Percentiles rank a stretch among this genome's conserved stretches.
Evolutionary conservation across 2,888 invertebrate species (phyloP).

Genomic region (Agriopis marginaria): DNA sequence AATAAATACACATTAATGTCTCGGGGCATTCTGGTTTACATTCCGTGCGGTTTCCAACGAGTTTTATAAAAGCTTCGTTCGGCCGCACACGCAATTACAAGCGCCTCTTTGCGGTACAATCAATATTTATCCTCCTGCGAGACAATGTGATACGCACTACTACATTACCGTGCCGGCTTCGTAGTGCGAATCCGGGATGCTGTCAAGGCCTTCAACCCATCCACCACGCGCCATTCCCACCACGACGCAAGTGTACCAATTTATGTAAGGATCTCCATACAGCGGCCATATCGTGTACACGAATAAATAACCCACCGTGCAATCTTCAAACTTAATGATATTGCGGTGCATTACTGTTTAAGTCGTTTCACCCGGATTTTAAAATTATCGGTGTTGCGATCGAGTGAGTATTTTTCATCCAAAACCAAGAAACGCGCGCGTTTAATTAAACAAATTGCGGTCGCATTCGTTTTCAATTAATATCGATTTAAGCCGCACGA

Average conservation of each 20-base stretch:
- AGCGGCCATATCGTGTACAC: slow-evolving; percentile 56
- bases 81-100: slow-evolving; percentile 84
- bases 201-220: slow-evolving; percentile 60
- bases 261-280: slow-evolving; percentile 48
- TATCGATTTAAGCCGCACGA: slow-evolving; percentile 47
- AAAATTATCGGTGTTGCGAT: slow-evolving; percentile 45
- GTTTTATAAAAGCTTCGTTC: slow-evolving; percentile 84
- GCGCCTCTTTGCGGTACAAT: slow-evolving; percentile 79
- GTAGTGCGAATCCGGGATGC: slow-evolving; percentile 48
- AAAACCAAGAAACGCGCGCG: slow-evolving; percentile 36
- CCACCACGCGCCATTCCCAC: slow-evolving; percentile 48
- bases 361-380: slow-evolving; percentile 59
- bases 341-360: slow-evolving; percentile 68
- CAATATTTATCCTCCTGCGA: slow-evolving; percentile 78
- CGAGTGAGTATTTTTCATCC: slow-evolving; percentile 49
- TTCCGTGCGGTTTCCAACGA: slow-evolving; percentile 84
- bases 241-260: slow-evolving; percentile 47
- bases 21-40: slow-evolving; percentile 83
- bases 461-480: slow-evolving; percentile 57
- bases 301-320: slow-evolving; percentile 71
- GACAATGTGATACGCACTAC: slow-evolving; percentile 68
- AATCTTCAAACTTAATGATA: slow-evolving; percentile 74
- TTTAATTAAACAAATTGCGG: slow-evolving; percentile 49
- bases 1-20: slow-evolving; percentile 86
- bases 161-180: slow-evolving; percentile 67